A percentile compares a stretch with the other conserved stretches of the same genome.
Conservation (phyloP, 2,888 invertebrate genomes). For the Diloba caeruleocephala region DNA sequence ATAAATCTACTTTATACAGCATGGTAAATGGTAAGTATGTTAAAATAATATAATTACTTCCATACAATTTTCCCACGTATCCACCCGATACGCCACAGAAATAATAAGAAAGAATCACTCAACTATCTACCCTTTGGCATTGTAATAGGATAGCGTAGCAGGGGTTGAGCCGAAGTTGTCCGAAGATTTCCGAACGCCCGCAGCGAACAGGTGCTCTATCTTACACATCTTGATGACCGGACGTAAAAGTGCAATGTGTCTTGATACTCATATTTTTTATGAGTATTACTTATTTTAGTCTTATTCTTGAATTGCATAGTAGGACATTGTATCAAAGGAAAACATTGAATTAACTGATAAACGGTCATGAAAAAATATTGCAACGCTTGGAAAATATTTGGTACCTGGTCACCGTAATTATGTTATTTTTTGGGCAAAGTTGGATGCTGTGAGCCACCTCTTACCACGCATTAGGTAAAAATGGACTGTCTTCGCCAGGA, state of each 20-base stretch:
- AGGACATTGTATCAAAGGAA: no score
- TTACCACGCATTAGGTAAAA: no score
- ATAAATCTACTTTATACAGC: constrained; percentile 3
- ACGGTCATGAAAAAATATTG: no score
- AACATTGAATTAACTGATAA: no score
- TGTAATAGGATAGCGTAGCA: constrained; percentile 14
- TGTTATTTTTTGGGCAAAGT: no score
- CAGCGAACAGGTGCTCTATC: constrained; percentile 81
- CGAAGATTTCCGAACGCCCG: constrained; percentile 70
- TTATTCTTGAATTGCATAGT: no score
- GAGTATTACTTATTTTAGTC: no score
- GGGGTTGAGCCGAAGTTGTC: constrained; percentile 58
- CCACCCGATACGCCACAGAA: constrained; percentile 35
- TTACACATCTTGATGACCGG: constrained; percentile 79
- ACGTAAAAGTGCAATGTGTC: constrained; percentile 56
- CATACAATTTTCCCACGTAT: constrained; percentile 51
- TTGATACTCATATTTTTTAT: constrained; percentile 65
- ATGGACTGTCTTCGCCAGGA: no score
- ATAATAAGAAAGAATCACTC: constrained; percentile 3
- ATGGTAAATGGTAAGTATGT: constrained; percentile 17
- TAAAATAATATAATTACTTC: constrained; percentile 39
- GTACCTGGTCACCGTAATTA: no score
- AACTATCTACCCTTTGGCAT: constrained; percentile 10
- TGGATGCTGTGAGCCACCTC: no score
- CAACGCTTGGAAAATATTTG: no score